Evolutionary conservation across 2,113 vertebrate genomes (phyloP).

Genomic region (human (Homo sapiens)): DNA sequence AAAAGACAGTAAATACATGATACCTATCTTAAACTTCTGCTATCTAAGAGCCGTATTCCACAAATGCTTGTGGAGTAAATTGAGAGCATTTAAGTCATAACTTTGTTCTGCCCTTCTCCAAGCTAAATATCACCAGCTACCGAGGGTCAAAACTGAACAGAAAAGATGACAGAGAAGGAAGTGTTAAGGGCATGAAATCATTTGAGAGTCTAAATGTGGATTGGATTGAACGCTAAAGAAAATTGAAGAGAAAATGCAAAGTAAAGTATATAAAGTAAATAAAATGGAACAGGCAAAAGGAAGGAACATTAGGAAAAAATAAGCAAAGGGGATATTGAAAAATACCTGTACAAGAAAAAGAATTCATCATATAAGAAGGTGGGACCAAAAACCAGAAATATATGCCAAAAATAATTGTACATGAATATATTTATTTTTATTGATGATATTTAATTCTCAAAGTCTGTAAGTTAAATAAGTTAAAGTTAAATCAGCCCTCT

Average conservation of each 20-base stretch:
- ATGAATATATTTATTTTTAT: background rate
- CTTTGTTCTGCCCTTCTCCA: constrained; percentile 24
- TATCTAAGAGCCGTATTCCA: background rate
- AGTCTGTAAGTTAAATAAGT: background rate
- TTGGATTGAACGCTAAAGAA: background rate
- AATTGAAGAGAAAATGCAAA: constrained; percentile 8
- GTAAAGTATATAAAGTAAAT: constrained; percentile 38
- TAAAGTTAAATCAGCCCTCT: background rate
- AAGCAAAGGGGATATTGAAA: background rate
- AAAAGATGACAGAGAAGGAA: constrained; percentile 17
- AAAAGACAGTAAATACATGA: constrained; percentile 10
- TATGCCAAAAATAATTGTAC: background rate
- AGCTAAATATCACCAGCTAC: constrained; percentile 56
- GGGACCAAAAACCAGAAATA: background rate
- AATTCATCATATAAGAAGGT: background rate
- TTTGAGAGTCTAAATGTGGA: background rate
- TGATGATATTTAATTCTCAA: background rate
- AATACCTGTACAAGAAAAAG: background rate
- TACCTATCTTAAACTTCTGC: background rate
- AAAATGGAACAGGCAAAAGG: background rate
- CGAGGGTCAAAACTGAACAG: background rate
- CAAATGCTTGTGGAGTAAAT: constrained; percentile 30
- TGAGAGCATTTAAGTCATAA: constrained; percentile 46
- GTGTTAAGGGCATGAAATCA: background rate
- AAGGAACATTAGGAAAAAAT: background rate